Evolutionary conservation across 2,113 vertebrate species (phyloP).

Genomic region (Dryoscopus gambensis): DNA sequence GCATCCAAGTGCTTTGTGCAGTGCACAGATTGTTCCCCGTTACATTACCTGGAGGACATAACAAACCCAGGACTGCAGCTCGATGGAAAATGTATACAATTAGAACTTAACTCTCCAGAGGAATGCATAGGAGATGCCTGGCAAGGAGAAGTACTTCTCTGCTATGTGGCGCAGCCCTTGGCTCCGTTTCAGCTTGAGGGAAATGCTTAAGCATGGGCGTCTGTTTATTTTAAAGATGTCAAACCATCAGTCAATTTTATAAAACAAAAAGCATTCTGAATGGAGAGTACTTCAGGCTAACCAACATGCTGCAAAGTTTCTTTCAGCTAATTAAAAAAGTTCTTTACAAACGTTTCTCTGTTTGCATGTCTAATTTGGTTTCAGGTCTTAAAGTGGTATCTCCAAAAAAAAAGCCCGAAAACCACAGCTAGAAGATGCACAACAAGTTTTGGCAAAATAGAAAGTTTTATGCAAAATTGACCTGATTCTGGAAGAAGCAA

Average conservation of each 20-base stretch:
- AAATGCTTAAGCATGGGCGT: neutral
- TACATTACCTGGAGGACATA: neutral
- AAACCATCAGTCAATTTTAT: neutral
- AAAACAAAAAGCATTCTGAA: neutral
- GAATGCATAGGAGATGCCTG: neutral
- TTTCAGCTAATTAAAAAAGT: neutral
- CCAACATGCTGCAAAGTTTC: neutral
- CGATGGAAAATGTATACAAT: neutral
- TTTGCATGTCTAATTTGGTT: neutral
- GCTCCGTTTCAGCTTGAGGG: neutral
- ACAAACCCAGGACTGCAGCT: neutral
- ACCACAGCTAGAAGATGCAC: neutral
- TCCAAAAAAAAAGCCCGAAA: neutral
- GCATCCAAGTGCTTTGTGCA: neutral
- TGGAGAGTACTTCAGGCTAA: neutral
- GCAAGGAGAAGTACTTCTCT: neutral
- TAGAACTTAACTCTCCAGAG: neutral
- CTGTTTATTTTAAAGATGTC: neutral
- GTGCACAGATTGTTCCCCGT: neutral
- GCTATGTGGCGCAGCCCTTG: neutral
- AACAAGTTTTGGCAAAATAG: neutral
- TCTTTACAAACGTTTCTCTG: neutral
- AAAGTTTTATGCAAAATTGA: neutral
- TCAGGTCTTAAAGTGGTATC: neutral
- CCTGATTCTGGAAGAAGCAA: constrained; percentile 15